phyloP scores from a whole-genome alignment of 2,797 vertebrate genomes.

The Pangasius krempfi region DNA sequence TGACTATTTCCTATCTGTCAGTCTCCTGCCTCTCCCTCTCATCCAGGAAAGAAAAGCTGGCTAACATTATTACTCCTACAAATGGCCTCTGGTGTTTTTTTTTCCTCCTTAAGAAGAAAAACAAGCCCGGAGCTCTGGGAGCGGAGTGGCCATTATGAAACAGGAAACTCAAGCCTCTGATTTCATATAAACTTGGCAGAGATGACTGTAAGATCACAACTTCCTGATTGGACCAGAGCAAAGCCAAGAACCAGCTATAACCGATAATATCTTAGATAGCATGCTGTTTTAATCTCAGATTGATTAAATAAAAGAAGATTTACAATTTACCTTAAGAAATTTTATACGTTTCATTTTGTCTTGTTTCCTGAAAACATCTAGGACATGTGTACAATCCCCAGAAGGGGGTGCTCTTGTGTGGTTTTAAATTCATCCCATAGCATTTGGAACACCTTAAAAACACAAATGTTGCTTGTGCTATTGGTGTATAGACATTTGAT shows the following conservation, averaged over 20 bases:
- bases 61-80: constrained; percentile 16
- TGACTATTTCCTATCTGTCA: constrained; percentile 1
- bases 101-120: constrained; percentile 26
- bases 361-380: neutral
- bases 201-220: neutral
- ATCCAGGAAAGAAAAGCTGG: constrained; percentile 44
- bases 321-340: neutral
- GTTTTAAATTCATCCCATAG: neutral
- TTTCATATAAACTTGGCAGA: constrained; percentile 27
- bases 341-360: too few relatives aligned
- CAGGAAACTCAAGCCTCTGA: constrained; percentile 38
- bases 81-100: constrained; percentile 27
- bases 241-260: neutral
- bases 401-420: constrained; percentile 39
- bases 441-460: neutral
- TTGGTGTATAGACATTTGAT: neutral
- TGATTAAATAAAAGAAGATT: neutral
- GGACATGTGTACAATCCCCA: neutral
- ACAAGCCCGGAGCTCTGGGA: constrained; percentile 17
- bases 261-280: neutral
- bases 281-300: neutral
- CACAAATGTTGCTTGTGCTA: neutral
- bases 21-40: neutral
- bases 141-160: constrained; percentile 41
- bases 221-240: constrained; percentile 7